These are phyloP conservation scores for Monopis laevigella DNA, from an alignment of 2,888 invertebrate species.

Conservation along the genomic window DNA sequence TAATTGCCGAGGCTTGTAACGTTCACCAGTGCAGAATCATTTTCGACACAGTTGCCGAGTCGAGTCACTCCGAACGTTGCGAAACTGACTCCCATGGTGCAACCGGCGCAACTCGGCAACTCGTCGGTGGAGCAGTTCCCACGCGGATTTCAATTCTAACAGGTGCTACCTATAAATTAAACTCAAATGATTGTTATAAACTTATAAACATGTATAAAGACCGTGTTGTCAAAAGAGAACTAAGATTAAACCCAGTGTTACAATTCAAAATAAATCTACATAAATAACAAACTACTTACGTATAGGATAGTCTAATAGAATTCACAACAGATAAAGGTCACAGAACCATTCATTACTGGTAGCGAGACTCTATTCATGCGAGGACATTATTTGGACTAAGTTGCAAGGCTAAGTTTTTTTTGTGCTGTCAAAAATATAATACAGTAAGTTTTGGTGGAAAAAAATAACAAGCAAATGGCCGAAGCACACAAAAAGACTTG, in stretches of 20 bases:
- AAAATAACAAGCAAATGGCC: constrained; percentile 12
- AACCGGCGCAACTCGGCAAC: too few species aligned
- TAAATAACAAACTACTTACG: too few species aligned
- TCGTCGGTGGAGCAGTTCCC: constrained; percentile 37
- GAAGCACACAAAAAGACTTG: constrained; percentile 17
- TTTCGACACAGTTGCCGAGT: constrained; percentile 25
- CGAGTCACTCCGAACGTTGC: constrained; percentile 29
- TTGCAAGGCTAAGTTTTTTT: constrained; percentile 28
- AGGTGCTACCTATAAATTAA: too few species aligned
- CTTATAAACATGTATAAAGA: too few species aligned
- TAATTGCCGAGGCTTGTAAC: neutral
- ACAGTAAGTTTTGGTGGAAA: constrained; percentile 10
- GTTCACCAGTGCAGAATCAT: constrained; percentile 26
- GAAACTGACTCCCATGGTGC: constrained; percentile 37
- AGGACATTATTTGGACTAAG: neutral
- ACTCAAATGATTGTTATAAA: too few species aligned
- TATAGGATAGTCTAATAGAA: too few species aligned
- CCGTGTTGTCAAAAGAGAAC: too few species aligned
- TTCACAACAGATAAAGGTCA: too few species aligned
- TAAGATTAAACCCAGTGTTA: too few species aligned
- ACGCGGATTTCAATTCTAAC: constrained; percentile 55
- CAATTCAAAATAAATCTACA: too few species aligned
- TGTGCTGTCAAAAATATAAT: constrained; percentile 18
- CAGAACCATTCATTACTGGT: too few species aligned
- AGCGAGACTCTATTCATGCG: neutral